Base-by-base conservation (phyloP, 2,113 vertebrate species). In the Ellobius talpinus region DNA sequence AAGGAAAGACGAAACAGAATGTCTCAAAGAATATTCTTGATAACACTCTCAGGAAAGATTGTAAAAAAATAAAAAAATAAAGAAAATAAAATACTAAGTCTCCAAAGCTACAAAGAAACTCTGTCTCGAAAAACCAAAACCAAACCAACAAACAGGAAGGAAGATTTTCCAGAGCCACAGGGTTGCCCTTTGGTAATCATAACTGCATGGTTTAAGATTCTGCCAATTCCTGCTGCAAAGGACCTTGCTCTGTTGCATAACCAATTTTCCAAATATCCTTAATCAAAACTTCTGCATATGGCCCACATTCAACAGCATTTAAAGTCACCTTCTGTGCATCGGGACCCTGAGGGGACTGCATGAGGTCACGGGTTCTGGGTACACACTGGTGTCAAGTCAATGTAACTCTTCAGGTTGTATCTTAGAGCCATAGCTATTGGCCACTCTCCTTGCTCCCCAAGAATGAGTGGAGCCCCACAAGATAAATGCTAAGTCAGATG, bases 371-470 rank as follows among this genome's bases (percentile, higher is more conserved):
- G 7, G 31, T 36, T 61, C 87, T 17, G n/a, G 39, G 55, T 0
- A 0, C 3, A 13, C 7, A 0, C 23, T 14, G 2, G 6, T 16
- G 33, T 16, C 52, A 4, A 36, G 45, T 39, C 14, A 63, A 39
- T 2, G 6, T 45, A 66, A 47, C 84, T 36, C 77, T 47, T 86
- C 17, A 9, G 61, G 19, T 6, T 47, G 58, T 47, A 6, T 47
- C 42, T 42, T 13, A 70, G 39, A 93, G 89, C 33, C 78, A 77
- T 7, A 0, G 78, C 50, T 45, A 36, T 21, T 2, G 24, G 58
- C 70, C n/a, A 42, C 12, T 74, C 52, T 21, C 85, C 23, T 36
- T 2, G 0, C 31, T 36, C 17, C 29, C 84, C 55, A 17, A 9
- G 74, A 55, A 31, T 5, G 5, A 70, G 36, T 33, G 0, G 74